These are phyloP conservation scores for Nothocercus julius DNA, from an alignment of 2,113 vertebrate species.

Conservation along the genomic window DNA sequence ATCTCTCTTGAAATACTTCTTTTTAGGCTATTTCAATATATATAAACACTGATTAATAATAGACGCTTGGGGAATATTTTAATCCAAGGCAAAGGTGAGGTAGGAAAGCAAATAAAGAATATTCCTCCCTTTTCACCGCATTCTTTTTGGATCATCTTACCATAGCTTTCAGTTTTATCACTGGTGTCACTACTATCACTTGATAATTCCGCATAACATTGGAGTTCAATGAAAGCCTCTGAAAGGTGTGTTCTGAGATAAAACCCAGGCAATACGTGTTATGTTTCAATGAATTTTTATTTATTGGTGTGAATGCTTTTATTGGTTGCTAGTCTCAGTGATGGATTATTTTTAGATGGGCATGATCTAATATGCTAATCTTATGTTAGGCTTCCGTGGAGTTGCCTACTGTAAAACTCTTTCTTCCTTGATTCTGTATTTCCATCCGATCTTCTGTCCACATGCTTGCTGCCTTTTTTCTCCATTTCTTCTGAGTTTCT, in stretches of 20 bases:
- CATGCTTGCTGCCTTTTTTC: not conserved
- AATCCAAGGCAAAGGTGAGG: not conserved
- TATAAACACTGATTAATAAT: not conserved
- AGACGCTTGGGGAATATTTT: fast-evolving
- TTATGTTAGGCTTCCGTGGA: not conserved
- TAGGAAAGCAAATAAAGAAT: not conserved
- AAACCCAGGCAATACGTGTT: not conserved
- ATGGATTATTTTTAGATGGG: not conserved
- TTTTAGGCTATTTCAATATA: not conserved
- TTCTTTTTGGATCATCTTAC: not conserved
- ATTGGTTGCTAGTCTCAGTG: not conserved
- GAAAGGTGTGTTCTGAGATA: not conserved
- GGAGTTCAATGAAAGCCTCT: not conserved
- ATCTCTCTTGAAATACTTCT: not conserved
- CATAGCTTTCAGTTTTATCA: not conserved
- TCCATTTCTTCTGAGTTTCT: constrained; percentile 1
- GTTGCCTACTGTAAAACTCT: not conserved
- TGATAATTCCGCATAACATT: not conserved
- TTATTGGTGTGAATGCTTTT: not conserved
- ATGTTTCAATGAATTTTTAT: not conserved
- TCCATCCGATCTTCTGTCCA: not conserved
- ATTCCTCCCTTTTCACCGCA: not conserved
- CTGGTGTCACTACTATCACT: not conserved
- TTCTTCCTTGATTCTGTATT: not conserved
- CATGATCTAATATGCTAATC: not conserved